A percentile compares a stretch with the other conserved stretches of the same genome.
These are phyloP conservation scores for Limnephilus rhombicus DNA, from an alignment of 2,888 invertebrate genomes.

Conservation along the genomic window DNA sequence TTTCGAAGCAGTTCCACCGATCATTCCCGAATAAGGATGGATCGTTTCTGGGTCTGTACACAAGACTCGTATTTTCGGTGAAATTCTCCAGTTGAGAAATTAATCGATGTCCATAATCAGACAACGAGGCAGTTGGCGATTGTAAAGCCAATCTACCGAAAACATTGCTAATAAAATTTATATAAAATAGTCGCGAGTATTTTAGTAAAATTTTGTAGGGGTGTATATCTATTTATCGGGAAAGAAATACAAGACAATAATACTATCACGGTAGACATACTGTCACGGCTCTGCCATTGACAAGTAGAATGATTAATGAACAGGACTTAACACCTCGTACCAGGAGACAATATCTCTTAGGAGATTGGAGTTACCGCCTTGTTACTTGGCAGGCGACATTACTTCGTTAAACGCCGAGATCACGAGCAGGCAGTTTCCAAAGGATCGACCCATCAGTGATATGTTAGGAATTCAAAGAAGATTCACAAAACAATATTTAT, in stretches of 20 bases:
- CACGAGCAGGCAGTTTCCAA: not conserved
- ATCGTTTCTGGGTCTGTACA: constrained; percentile 29
- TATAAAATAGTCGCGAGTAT: not conserved
- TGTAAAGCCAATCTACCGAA: not conserved
- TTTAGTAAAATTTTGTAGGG: not conserved
- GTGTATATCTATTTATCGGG: not conserved
- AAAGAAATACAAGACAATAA: not conserved
- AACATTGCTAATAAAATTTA: not conserved
- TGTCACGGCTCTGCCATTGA: not conserved
- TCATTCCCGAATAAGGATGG: constrained; percentile 32
- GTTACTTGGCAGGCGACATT: not conserved
- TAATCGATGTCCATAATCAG: constrained; percentile 22
- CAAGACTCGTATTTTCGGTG: constrained; percentile 34
- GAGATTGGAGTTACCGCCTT: not conserved
- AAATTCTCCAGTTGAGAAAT: constrained; percentile 24
- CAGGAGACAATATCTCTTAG: not conserved
- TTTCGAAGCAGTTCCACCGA: not conserved
- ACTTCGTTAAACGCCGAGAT: not conserved
- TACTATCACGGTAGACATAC: not conserved
- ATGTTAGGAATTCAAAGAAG: not conserved
- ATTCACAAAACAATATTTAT: not conserved
- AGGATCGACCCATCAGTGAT: not conserved
- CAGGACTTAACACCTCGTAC: not conserved
- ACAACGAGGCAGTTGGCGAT: not conserved
- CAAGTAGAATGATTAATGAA: not conserved